Percentiles rank a stretch among this genome's conserved stretches.
phyloP scores from a whole-genome alignment of 2,797 vertebrate species.

The Silurus aristotelis region DNA sequence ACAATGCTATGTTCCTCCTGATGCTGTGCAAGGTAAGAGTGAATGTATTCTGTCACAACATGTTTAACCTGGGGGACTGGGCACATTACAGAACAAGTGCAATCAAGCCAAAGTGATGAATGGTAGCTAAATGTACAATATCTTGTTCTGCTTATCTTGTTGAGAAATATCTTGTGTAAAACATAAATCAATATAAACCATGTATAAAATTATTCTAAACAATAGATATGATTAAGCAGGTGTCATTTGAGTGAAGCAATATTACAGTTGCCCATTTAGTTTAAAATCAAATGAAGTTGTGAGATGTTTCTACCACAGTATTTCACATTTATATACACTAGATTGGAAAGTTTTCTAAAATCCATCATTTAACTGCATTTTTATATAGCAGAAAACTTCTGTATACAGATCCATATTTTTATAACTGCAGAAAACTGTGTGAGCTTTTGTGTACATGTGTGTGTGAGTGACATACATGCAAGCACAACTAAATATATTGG shows the following conservation, averaged over 20 bases:
- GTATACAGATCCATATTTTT: not conserved
- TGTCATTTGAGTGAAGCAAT: not conserved
- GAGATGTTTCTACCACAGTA: not conserved
- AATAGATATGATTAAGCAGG: not conserved
- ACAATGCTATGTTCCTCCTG: slow-evolving; percentile 87
- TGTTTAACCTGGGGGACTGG: not conserved
- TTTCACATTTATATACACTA: not conserved
- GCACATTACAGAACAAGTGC: not conserved
- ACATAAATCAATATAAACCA: not conserved
- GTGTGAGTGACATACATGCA: slow-evolving; percentile 18
- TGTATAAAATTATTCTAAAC: not conserved
- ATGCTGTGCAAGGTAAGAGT: slow-evolving; percentile 93
- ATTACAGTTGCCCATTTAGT: not conserved
- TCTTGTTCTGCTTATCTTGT: not conserved
- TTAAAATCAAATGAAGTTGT: not conserved
- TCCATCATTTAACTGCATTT: not conserved
- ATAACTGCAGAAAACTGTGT: slow-evolving; percentile 27
- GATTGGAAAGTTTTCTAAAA: not conserved
- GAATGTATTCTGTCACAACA: slow-evolving; percentile 14
- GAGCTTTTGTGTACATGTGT: not conserved
- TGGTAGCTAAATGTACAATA: not conserved
- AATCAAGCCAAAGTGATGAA: slow-evolving; percentile 13
- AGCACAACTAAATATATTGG: slow-evolving; percentile 15
- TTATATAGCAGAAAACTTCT: slow-evolving; percentile 2
- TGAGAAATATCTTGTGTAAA: not conserved